phyloP scores from a whole-genome alignment of 2,113 vertebrate genomes.

The Xenopus borealis region DNA sequence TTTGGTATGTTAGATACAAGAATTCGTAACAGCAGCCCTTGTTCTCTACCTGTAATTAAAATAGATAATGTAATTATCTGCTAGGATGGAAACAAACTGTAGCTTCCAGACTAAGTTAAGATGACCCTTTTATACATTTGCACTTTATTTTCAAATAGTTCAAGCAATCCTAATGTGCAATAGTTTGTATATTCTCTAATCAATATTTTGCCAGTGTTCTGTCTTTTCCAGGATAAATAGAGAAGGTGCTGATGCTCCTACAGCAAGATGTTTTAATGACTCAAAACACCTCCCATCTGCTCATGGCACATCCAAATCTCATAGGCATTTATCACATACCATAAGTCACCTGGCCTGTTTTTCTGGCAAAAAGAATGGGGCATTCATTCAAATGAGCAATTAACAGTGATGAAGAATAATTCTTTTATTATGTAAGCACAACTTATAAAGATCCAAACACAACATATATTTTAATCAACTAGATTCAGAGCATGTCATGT shows the following conservation, averaged over 20 bases:
- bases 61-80: too few relatives aligned
- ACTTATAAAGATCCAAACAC: background rate
- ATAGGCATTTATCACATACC: slow-evolving; percentile 1
- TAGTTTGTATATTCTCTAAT: background rate
- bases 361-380: background rate
- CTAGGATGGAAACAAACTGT: too few relatives aligned
- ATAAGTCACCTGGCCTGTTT: background rate
- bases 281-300: slow-evolving; percentile 17
- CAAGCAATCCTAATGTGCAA: background rate
- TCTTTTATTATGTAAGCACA: background rate
- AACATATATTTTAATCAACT: background rate
- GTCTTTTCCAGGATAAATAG: background rate
- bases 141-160: too few relatives aligned
- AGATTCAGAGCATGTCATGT: too few relatives aligned
- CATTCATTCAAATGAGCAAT: background rate
- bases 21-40: too few relatives aligned
- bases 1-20: too few relatives aligned
- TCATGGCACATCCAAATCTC: background rate
- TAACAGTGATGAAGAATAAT: background rate
- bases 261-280: slow-evolving; percentile 18
- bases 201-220: background rate
- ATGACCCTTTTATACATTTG: too few relatives aligned
- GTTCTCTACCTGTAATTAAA: too few relatives aligned
- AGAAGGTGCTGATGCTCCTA: slow-evolving; percentile 2
- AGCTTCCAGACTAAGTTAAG: too few relatives aligned